Percentiles rank a stretch among this genome's conserved stretches.
Conservation (phyloP, 2,888 invertebrate genomes). For the Machimus atricapillus region DNA sequence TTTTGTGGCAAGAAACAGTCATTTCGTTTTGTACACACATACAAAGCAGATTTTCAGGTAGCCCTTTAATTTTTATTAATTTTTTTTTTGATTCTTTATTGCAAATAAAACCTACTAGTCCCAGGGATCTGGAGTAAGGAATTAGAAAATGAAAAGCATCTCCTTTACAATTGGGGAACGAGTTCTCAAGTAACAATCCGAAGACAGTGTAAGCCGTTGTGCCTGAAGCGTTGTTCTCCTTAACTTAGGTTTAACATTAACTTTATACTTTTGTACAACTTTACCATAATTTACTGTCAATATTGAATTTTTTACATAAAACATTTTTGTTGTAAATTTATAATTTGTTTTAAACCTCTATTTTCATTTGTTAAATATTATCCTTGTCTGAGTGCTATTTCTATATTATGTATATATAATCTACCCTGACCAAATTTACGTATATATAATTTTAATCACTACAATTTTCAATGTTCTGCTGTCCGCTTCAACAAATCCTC, state of each 20-base stretch:
- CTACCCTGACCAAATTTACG: constrained; percentile 49
- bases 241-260: constrained; percentile 10
- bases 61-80: too few species aligned
- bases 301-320: constrained; percentile 15
- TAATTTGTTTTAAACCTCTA: constrained; percentile 8
- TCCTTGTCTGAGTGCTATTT: constrained; percentile 3
- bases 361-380: constrained; percentile 9
- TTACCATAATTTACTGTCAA: constrained; percentile 13
- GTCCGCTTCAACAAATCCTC: background rate
- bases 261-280: constrained; percentile 28
- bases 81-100: background rate
- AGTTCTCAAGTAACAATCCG: background rate
- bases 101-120: background rate
- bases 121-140: background rate
- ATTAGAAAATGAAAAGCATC: background rate
- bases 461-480: constrained; percentile 3
- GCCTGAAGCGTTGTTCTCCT: background rate
- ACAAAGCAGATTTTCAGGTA: background rate
- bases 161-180: background rate
- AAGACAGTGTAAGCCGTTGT: constrained; percentile 13
- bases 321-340: constrained; percentile 3
- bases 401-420: constrained; percentile 23
- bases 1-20: constrained; percentile 35
- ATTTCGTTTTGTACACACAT: constrained; percentile 10
- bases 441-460: constrained; percentile 46